These are phyloP conservation scores for Campodea augens DNA, from an alignment of 1,140 invertebrate species.

Conservation along the genomic window DNA sequence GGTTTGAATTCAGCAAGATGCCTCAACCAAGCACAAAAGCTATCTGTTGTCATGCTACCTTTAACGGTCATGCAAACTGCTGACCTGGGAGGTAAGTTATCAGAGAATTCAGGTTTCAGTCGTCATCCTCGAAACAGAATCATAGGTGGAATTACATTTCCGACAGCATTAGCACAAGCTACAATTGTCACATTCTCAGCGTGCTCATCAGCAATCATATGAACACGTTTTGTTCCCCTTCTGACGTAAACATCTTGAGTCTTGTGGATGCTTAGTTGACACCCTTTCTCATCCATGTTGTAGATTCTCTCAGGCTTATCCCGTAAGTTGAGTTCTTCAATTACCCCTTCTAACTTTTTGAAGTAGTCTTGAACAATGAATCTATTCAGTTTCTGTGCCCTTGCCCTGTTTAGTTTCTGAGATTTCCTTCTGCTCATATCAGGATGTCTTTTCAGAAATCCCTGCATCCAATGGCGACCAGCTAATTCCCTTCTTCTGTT, in stretches of 20 bases:
- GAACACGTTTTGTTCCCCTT: conserved; percentile 22
- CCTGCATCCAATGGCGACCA: conserved; percentile 16
- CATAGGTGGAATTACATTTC: conserved; percentile 20
- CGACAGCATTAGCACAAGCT: conserved; percentile 21
- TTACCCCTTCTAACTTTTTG: conserved; percentile 16
- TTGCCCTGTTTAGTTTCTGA: conserved; percentile 19
- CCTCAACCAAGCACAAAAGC: conserved; percentile 20
- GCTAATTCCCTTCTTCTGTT: conserved; percentile 7
- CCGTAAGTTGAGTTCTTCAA: conserved; percentile 15
- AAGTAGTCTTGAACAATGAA: conserved; percentile 20
- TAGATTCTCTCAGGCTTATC: conserved; percentile 19
- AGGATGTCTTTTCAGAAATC: conserved; percentile 15
- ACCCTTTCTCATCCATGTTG: conserved; percentile 26
- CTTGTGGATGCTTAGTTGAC: conserved; percentile 20
- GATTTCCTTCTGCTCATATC: conserved; percentile 16
- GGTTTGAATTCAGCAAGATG: conserved; percentile 20
- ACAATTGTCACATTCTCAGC: conserved; percentile 23
- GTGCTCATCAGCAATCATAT: conserved; percentile 21
- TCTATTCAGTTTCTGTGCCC: conserved; percentile 20
- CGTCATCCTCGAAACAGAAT: conserved; percentile 23
- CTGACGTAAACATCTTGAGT: conserved; percentile 19
- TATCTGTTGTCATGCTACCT: conserved; percentile 20
- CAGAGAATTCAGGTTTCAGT: conserved; percentile 17
- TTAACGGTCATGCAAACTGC: conserved; percentile 19
- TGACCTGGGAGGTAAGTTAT: conserved; percentile 18